A percentile compares a stretch with the other conserved stretches of the same genome.
These are phyloP conservation scores for Sminthurides bifidus DNA, from an alignment of 1,140 invertebrate species.

Conservation along the genomic window DNA sequence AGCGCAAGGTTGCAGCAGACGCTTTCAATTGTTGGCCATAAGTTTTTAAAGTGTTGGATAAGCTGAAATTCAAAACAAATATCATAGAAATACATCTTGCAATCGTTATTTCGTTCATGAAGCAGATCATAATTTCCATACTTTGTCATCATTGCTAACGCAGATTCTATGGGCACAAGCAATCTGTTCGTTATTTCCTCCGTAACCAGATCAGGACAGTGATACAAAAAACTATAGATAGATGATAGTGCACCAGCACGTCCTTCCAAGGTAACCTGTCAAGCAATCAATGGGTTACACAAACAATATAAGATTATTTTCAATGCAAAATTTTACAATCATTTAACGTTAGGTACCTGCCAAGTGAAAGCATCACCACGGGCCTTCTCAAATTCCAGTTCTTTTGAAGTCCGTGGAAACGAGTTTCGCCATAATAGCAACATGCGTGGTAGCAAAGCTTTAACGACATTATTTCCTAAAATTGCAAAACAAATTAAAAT, in stretches of 20 bases:
- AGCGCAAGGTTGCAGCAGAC: constrained; percentile 77
- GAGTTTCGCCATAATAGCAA: constrained; percentile 92
- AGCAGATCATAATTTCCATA: constrained; percentile 41
- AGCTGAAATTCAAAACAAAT: constrained; percentile 41
- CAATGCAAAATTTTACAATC: too few species aligned
- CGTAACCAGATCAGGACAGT: constrained; percentile 79
- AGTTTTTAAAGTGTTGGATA: constrained; percentile 73
- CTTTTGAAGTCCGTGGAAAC: constrained; percentile 88
- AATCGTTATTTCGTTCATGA: background rate
- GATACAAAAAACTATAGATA: constrained; percentile 82
- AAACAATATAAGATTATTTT: too few species aligned
- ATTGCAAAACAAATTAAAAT: constrained; percentile 1
- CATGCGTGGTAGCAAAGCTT: constrained; percentile 80
- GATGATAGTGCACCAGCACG: constrained; percentile 88
- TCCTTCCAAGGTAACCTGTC: constrained; percentile 77
- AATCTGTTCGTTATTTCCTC: constrained; percentile 81
- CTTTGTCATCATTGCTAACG: constrained; percentile 86
- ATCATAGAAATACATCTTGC: background rate
- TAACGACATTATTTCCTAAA: constrained; percentile 71
- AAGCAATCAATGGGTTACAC: constrained; percentile 2
- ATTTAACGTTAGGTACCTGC: too few species aligned
- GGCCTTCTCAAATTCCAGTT: constrained; percentile 92
- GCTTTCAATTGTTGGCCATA: constrained; percentile 90
- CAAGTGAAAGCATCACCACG: constrained; percentile 97
- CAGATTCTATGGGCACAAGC: constrained; percentile 83